Evolutionary conservation across 2,888 invertebrate genomes (phyloP).

Genomic region (Melanotus villosus): DNA sequence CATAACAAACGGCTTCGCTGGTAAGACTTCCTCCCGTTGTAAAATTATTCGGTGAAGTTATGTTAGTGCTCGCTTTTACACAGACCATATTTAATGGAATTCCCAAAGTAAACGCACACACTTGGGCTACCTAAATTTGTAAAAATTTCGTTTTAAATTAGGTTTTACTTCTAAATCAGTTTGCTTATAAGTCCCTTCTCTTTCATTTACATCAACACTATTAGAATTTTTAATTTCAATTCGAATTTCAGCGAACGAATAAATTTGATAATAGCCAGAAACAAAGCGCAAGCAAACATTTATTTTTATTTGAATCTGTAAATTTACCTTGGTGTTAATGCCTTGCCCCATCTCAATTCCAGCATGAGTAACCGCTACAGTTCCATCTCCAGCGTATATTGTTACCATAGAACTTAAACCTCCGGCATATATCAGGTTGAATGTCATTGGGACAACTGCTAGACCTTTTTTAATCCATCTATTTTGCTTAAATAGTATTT

Average conservation of each 20-base stretch:
- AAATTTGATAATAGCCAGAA: no score
- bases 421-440: conserved; percentile 70
- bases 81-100: conserved; percentile 77
- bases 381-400: conserved; percentile 80
- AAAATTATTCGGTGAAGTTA: conserved; percentile 77
- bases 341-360: conserved; percentile 88
- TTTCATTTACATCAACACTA: no score
- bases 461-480: conserved; percentile 87
- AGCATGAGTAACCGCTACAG: conserved; percentile 80
- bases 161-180: no score
- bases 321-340: conserved; percentile 77
- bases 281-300: no score
- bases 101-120: conserved; percentile 80
- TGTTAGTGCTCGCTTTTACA: conserved; percentile 77
- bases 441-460: conserved; percentile 79
- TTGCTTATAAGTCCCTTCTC: no score
- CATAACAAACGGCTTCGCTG: conserved; percentile 77
- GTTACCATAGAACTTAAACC: conserved; percentile 75
- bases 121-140: conserved; percentile 75
- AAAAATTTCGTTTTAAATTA: background rate
- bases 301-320: no score
- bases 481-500: conserved; percentile 71
- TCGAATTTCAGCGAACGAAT: no score
- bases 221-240: no score
- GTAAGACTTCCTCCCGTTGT: conserved; percentile 80